These are phyloP conservation scores for Takifugu flavidus DNA, from an alignment of 2,113 vertebrate species.

Conservation along the genomic window DNA sequence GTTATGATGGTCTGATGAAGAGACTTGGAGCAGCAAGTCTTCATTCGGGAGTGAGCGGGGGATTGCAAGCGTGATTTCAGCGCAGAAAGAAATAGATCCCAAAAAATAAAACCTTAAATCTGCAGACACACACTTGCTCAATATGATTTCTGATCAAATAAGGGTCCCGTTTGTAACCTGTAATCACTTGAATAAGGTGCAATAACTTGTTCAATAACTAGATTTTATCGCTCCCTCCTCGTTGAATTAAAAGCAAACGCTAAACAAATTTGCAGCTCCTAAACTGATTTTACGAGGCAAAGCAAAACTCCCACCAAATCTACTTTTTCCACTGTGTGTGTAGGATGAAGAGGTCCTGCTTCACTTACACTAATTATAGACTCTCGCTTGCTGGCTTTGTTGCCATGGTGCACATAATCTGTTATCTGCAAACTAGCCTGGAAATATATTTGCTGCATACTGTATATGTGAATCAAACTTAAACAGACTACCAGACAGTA, in stretches of 20 bases:
- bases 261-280: constrained; percentile 25
- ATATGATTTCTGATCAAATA: not conserved
- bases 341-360: constrained; percentile 53
- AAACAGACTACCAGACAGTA: too few species aligned
- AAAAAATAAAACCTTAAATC: not conserved
- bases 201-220: not conserved
- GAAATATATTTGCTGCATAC: not conserved
- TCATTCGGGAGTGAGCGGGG: constrained; percentile 5
- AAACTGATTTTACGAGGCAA: constrained; percentile 24
- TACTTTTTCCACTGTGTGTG: constrained; percentile 37
- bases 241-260: constrained; percentile 17
- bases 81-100: too few species aligned
- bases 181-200: not conserved
- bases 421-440: constrained; percentile 15
- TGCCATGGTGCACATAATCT: constrained; percentile 56
- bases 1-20: constrained; percentile 8
- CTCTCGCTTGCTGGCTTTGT: constrained; percentile 50
- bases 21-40: not conserved
- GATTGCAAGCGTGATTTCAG: too few species aligned
- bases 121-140: too few species aligned
- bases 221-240: constrained; percentile 1
- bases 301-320: constrained; percentile 37
- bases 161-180: not conserved
- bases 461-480: not conserved
- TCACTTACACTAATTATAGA: constrained; percentile 65